These are phyloP conservation scores for Macquaria ambigua DNA, from an alignment of 2,113 vertebrate species.

Conservation along the genomic window DNA sequence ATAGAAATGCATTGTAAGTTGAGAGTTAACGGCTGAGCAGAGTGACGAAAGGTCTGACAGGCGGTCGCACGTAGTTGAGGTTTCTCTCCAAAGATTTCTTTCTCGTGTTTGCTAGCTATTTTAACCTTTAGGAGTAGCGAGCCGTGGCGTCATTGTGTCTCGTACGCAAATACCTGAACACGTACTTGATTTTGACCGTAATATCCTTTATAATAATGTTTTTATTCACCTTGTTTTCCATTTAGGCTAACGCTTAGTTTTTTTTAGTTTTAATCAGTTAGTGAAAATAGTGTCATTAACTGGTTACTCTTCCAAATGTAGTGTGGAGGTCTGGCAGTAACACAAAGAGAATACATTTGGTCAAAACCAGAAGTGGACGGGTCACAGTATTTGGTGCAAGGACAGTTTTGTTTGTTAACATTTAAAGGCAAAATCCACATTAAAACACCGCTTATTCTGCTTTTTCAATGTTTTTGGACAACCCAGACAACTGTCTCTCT, in stretches of 20 bases:
- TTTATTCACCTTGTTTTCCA: background rate
- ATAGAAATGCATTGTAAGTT: conserved; percentile 83
- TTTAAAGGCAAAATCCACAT: background rate
- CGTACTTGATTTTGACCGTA: background rate
- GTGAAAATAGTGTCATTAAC: too few species aligned
- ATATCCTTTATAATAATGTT: background rate
- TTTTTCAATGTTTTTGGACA: background rate
- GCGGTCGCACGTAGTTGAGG: background rate
- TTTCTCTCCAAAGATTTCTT: conserved; percentile 1
- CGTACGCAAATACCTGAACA: too few species aligned
- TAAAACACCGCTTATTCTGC: background rate
- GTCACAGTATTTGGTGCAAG: too few species aligned
- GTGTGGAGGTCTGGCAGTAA: too few species aligned
- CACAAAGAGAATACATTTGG: too few species aligned
- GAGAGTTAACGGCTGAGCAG: conserved; percentile 1
- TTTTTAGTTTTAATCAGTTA: too few species aligned
- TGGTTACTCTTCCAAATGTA: too few species aligned
- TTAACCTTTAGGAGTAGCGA: background rate
- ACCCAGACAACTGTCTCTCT: too few species aligned
- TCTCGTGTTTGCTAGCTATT: background rate
- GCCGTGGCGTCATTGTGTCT: background rate
- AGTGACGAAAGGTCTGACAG: conserved; percentile 6
- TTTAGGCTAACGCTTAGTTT: background rate
- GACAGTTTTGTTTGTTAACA: background rate
- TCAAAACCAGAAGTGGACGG: too few species aligned